Percentiles rank a stretch among this genome's conserved stretches.
phyloP scores from a whole-genome alignment of 2,797 vertebrate species.

The Malacoraja senta region DNA sequence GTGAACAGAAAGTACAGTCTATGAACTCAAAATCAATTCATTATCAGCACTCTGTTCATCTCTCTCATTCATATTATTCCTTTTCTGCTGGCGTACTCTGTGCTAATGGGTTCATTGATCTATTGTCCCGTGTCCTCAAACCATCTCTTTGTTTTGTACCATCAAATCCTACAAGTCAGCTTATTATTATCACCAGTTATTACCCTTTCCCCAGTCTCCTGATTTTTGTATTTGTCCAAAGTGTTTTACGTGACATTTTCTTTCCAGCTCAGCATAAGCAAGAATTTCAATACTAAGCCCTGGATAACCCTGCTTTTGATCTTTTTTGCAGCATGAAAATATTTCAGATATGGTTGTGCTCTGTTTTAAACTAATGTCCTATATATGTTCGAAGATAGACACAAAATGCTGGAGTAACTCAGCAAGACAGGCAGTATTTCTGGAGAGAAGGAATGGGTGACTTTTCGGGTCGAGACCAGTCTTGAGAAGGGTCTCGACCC shows the following conservation, averaged over 20 bases:
- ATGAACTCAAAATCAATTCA: background rate
- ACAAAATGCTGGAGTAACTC: too few species aligned
- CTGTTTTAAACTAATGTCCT: background rate
- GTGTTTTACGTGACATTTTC: background rate
- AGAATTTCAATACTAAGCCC: background rate
- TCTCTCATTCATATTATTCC: background rate
- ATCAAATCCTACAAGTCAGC: background rate
- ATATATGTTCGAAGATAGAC: too few species aligned
- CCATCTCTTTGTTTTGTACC: background rate
- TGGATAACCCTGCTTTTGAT: background rate
- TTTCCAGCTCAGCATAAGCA: background rate
- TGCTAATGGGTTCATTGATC: background rate
- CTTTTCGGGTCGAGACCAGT: too few species aligned
- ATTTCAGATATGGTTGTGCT: background rate
- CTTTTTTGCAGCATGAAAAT: background rate
- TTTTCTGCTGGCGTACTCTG: background rate
- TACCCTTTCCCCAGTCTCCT: background rate
- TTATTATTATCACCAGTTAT: background rate
- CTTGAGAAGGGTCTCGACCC: too few species aligned
- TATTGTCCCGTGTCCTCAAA: background rate
- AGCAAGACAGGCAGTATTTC: too few species aligned
- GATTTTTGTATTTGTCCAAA: background rate
- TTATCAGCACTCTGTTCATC: background rate
- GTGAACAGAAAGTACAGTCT: background rate
- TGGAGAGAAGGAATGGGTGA: too few species aligned